phyloP scores from a whole-genome alignment of 2,888 invertebrate species.

The Nudaria mundana region DNA sequence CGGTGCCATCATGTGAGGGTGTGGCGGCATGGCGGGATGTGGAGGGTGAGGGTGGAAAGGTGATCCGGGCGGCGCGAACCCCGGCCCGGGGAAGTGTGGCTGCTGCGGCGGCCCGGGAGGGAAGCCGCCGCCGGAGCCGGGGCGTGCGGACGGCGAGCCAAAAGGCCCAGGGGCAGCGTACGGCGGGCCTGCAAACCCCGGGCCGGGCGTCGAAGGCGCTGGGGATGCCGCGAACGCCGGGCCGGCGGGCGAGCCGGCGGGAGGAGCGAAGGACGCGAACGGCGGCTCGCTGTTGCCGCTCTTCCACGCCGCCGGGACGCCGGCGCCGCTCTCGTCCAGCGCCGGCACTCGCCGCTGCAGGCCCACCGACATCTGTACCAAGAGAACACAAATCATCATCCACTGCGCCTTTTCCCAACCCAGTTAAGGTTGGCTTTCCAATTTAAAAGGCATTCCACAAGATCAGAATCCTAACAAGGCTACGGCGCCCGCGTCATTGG shows the following conservation, averaged over 20 bases:
- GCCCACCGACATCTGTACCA: slow-evolving; percentile 83
- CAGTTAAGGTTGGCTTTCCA: too few species aligned
- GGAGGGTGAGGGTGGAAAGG: slow-evolving; percentile 92
- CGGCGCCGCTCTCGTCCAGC: slow-evolving; percentile 72
- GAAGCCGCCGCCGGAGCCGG: slow-evolving; percentile 92
- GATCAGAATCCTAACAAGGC: too few species aligned
- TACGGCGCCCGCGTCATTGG: too few species aligned
- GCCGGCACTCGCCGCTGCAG: slow-evolving; percentile 89
- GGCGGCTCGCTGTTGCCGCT: slow-evolving; percentile 80
- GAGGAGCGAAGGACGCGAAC: slow-evolving; percentile 90
- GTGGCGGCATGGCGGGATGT: slow-evolving; percentile 92
- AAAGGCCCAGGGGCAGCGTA: slow-evolving; percentile 85
- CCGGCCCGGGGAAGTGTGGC: slow-evolving; percentile 87
- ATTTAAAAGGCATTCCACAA: too few species aligned
- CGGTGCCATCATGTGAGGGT: slow-evolving; percentile 77
- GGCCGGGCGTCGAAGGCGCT: slow-evolving; percentile 87
- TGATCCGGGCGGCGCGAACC: slow-evolving; percentile 87
- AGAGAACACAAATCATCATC: too few species aligned
- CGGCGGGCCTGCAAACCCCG: slow-evolving; percentile 84
- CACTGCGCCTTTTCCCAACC: too few species aligned
- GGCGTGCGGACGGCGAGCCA: slow-evolving; percentile 83
- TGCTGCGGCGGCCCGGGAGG: slow-evolving; percentile 87
- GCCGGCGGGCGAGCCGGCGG: slow-evolving; percentile 87
- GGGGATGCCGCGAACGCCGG: slow-evolving; percentile 85
- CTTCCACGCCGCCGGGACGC: slow-evolving; percentile 87